Evolutionary conservation across 2,888 invertebrate species (phyloP), one percentile per base, ranked within the genome.

Genomic region (Nemoura dubitans): DNA sequence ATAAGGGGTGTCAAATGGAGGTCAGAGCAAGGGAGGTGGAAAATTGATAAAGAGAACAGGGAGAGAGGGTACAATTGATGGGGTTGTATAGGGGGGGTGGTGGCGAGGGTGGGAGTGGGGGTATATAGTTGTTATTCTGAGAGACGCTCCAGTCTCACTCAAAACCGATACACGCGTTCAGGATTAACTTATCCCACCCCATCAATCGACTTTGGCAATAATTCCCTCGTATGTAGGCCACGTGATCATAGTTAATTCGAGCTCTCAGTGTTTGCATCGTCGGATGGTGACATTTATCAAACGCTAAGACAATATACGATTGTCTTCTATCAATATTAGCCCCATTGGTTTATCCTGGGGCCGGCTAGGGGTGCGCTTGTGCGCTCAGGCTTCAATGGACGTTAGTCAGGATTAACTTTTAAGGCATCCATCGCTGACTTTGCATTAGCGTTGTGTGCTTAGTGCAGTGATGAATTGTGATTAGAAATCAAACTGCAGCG

Each of bases 251-350:
- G 30, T 81, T 42, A 83, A 26, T 83, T 83, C 25, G 83, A 83
- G 81, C 59, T 21, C 2, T 59, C 21, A 21, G 2, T 59, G 59
- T 59, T 59, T 59, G 59, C 59, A 81, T 81, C 81, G 30, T 42
- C 21, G 26, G 82, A 85, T n/a, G n/a, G 86, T 59, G 87, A 87
- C 88, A 87, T 88, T 88, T 85, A 87, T 88, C 88, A 88, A 85
- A 76, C 86, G 87, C 42, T 87, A 87, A 88, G 88, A 88, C 88
- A 88, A 88, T 88, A 87, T 83, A 26, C 42, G 59, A 42, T 25
- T 28, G 29, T 26, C 42, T 82, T 59, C 26, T 76, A 42, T 83
- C 86, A 86, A 86, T 29, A 82, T 82, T 82, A 82, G 82, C 29
- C 82, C n/a, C 6, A 7, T 1, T 7, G 14, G 78, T 78, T 26